A percentile compares a stretch with the other conserved stretches of the same genome.
Conservation (phyloP, 2,797 vertebrate genomes). For the Apogon talboti region DNA sequence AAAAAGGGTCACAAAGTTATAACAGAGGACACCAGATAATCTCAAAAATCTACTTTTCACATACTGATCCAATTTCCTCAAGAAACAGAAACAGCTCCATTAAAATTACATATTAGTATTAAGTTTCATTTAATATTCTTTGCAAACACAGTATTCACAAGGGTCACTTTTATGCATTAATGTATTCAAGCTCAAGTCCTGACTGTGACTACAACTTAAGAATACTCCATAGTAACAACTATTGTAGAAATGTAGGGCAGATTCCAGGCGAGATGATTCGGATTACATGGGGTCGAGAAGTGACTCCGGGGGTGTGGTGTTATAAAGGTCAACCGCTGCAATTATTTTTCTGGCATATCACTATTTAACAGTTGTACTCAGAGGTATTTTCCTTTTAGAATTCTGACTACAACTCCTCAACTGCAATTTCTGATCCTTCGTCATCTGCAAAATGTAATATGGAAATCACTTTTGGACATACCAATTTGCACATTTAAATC, state of each 20-base stretch:
- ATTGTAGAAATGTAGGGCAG: conserved; percentile 25
- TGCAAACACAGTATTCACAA: not conserved
- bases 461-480: not conserved
- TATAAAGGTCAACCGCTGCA: not conserved
- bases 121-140: conserved; percentile 6
- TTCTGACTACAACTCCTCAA: not conserved
- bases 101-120: conserved; percentile 6
- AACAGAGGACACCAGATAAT: not conserved
- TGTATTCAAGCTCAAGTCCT: conserved; percentile 7
- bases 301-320: not conserved
- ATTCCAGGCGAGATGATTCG: conserved; percentile 7
- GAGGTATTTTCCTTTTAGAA: not conserved
- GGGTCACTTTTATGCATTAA: conserved; percentile 19
- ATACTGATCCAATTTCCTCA: not conserved
- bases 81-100: not conserved
- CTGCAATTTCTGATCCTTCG: not conserved
- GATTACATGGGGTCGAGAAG: conserved; percentile 25
- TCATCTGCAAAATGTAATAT: not conserved
- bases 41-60: not conserved
- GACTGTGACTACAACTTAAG: not conserved
- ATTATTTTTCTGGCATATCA: not conserved
- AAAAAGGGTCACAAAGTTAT: conserved; percentile 3
- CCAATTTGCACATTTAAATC: conserved; percentile 10
- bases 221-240: not conserved
- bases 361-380: not conserved